These are phyloP conservation scores for Euschistus heros DNA, from an alignment of 1,140 invertebrate genomes.

Conservation along the genomic window DNA sequence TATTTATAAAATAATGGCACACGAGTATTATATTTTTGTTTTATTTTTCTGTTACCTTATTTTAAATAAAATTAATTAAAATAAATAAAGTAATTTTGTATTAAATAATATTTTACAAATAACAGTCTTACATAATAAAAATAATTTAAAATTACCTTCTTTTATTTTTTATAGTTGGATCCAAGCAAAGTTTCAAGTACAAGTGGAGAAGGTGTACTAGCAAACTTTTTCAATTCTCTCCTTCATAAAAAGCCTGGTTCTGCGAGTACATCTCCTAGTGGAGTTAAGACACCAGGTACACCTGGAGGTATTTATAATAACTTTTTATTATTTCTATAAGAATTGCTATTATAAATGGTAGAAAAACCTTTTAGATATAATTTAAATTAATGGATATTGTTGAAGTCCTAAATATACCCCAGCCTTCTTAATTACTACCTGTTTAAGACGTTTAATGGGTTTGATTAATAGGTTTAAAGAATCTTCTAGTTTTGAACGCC, in stretches of 20 bases:
- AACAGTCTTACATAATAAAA: too few species aligned
- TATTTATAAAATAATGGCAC: too few species aligned
- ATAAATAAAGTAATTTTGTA: not conserved
- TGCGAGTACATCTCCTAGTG: constrained; percentile 36
- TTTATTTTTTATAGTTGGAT: constrained; percentile 47
- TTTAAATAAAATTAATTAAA: too few species aligned
- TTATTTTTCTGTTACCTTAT: too few species aligned
- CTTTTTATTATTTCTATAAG: not conserved
- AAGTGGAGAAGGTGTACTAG: constrained; percentile 82
- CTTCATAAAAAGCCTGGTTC: constrained; percentile 74
- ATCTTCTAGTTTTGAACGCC: too few species aligned
- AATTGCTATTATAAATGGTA: not conserved
- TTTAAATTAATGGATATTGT: not conserved
- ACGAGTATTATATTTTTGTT: too few species aligned
- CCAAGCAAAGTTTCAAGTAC: constrained; percentile 50
- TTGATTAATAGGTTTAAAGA: too few species aligned
- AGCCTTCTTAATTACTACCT: too few species aligned
- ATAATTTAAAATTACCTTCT: not conserved
- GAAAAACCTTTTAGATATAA: constrained; percentile 2
- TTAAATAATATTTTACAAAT: not conserved
- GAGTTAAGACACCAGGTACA: not conserved
- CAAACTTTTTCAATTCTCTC: constrained; percentile 96
- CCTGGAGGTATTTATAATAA: not conserved
- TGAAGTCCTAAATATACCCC: too few species aligned
- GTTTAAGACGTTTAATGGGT: too few species aligned